Conservation (phyloP, 1,140 invertebrate genomes). For the Aleiodes sp. region DNA sequence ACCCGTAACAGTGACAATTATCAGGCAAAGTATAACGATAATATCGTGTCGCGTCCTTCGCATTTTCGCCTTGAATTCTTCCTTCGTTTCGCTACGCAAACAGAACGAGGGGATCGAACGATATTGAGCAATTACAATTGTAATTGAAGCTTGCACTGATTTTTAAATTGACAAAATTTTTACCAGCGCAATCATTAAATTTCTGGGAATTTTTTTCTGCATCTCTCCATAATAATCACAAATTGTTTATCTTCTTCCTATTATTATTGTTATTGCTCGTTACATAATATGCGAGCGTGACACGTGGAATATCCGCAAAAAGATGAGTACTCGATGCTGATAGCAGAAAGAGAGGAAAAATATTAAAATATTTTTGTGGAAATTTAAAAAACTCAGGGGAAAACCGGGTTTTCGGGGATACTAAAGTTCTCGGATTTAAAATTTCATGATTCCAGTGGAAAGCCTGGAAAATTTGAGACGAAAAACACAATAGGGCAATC, state of each 20-base stretch:
- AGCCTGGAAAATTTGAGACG: too few species aligned
- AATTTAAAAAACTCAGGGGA: too few species aligned
- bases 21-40: slow-evolving; percentile 18
- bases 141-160: too few species aligned
- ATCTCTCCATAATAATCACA: slow-evolving; percentile 17
- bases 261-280: slow-evolving; percentile 3
- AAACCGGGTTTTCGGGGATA: too few species aligned
- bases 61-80: slow-evolving; percentile 21
- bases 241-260: not conserved
- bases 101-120: not conserved
- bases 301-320: slow-evolving; percentile 27
- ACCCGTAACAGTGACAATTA: slow-evolving; percentile 14
- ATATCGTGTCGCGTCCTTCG: slow-evolving; percentile 14
- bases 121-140: not conserved
- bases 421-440: too few species aligned
- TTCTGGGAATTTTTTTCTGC: not conserved
- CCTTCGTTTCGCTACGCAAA: not conserved
- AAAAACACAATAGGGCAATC: too few species aligned
- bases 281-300: slow-evolving; percentile 23
- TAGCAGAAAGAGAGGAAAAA: too few species aligned
- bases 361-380: too few species aligned
- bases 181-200: not conserved
- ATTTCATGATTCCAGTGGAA: too few species aligned
- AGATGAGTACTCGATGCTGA: not conserved
- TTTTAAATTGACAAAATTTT: too few species aligned